A percentile compares a stretch with the other conserved stretches of the same genome.
Conservation (phyloP, 1,140 invertebrate genomes). For the Drosophila murphyi region DNA sequence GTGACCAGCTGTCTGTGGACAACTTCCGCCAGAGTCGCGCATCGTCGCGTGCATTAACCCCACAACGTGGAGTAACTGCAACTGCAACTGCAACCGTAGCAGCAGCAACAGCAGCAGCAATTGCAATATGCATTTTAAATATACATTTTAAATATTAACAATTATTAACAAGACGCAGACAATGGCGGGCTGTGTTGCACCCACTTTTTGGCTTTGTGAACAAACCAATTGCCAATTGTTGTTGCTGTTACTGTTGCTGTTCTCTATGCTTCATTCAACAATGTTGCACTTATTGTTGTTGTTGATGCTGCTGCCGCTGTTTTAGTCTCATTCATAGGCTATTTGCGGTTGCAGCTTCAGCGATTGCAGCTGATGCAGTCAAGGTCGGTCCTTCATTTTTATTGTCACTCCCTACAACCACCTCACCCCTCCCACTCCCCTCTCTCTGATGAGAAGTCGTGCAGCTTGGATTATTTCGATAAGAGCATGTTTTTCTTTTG, state of each 20-base stretch:
- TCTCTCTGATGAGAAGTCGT: slow-evolving; percentile 50
- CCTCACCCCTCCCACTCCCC: neutral
- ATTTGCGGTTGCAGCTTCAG: slow-evolving; percentile 23
- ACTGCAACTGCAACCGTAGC: neutral
- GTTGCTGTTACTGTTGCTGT: neutral
- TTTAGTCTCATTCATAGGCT: slow-evolving; percentile 48
- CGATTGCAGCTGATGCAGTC: slow-evolving; percentile 56
- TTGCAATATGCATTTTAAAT: slow-evolving; percentile 48
- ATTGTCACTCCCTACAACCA: neutral
- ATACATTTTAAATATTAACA: slow-evolving; percentile 26
- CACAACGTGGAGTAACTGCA: slow-evolving; percentile 28
- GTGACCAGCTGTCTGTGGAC: slow-evolving; percentile 45
- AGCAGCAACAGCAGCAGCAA: neutral
- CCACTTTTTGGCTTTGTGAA: slow-evolving; percentile 61
- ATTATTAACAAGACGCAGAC: slow-evolving; percentile 33
- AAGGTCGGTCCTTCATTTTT: slow-evolving; percentile 61
- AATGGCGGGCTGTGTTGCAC: slow-evolving; percentile 54
- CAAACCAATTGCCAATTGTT: slow-evolving; percentile 19
- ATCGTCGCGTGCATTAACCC: slow-evolving; percentile 68
- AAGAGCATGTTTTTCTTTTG: slow-evolving; percentile 29
- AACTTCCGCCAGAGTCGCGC: slow-evolving; percentile 53
- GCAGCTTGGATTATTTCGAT: slow-evolving; percentile 63
- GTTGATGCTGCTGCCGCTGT: slow-evolving; percentile 8
- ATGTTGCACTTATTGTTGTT: slow-evolving; percentile 48
- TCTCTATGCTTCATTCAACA: slow-evolving; percentile 68